Evolutionary conservation across 2,888 invertebrate genomes (phyloP).

Genomic region (Enchytraeus crypticus): DNA sequence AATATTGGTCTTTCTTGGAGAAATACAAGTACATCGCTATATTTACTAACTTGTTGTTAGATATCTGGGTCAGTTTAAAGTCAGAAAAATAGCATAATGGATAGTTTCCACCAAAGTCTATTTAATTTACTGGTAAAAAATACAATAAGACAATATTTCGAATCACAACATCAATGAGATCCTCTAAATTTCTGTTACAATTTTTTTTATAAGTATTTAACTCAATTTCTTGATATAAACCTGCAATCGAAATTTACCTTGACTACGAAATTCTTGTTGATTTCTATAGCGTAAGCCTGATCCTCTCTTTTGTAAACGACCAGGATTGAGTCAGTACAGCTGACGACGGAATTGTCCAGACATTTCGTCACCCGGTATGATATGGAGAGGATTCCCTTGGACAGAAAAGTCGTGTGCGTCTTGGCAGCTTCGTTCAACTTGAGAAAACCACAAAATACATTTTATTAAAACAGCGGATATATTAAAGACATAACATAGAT

Average conservation of each 20-base stretch:
- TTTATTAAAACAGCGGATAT: not conserved
- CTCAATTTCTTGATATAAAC: too few relatives aligned
- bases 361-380: slow-evolving; percentile 20
- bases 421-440: not conserved
- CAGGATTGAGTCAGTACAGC: slow-evolving; percentile 18
- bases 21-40: too few relatives aligned
- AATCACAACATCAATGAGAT: too few relatives aligned
- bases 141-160: too few relatives aligned
- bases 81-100: too few relatives aligned
- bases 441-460: not conserved
- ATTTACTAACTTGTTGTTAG: too few relatives aligned
- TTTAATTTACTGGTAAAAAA: too few relatives aligned
- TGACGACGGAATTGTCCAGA: slow-evolving; percentile 12
- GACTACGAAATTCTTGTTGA: slow-evolving; percentile 2
- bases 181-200: too few relatives aligned
- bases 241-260: not conserved
- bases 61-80: too few relatives aligned
- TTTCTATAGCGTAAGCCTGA: slow-evolving; percentile 3
- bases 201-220: too few relatives aligned
- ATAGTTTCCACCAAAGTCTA: too few relatives aligned
- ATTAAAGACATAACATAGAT: slow-evolving; percentile 2
- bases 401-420: slow-evolving; percentile 7
- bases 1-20: too few relatives aligned
- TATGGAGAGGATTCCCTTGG: slow-evolving; percentile 20
- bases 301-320: slow-evolving; percentile 13